Evolutionary conservation across 2,888 invertebrate genomes (phyloP).

Genomic region (Orthosia gothica): DNA sequence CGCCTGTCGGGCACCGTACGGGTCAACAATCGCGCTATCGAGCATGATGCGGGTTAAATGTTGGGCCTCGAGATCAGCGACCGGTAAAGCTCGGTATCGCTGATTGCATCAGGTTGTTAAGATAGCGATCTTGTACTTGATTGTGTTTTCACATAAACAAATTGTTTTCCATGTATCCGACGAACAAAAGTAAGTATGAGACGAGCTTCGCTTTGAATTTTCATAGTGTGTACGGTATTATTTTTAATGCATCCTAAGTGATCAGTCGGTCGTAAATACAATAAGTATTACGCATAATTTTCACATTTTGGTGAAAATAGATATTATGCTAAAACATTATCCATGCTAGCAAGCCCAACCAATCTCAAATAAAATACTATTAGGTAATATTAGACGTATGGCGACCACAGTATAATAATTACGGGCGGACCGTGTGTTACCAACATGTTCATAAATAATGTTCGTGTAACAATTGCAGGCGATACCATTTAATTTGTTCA

Average conservation of each 20-base stretch:
- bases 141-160: constrained; percentile 11
- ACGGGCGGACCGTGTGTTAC: constrained; percentile 38
- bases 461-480: constrained; percentile 57
- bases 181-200: not conserved
- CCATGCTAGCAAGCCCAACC: not conserved
- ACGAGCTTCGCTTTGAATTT: not conserved
- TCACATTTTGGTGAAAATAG: not conserved
- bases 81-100: constrained; percentile 34
- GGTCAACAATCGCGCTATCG: constrained; percentile 48
- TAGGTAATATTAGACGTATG: constrained; percentile 42
- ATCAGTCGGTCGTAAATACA: not conserved
- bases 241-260: not conserved
- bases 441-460: constrained; percentile 62
- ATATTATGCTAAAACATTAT: constrained; percentile 1
- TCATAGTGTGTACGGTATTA: not conserved
- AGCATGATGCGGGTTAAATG: constrained; percentile 40
- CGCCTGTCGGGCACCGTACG: not conserved
- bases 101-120: constrained; percentile 34
- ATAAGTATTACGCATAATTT: too few relatives aligned
- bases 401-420: constrained; percentile 49
- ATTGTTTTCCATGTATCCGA: constrained; percentile 13
- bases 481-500: constrained; percentile 61
- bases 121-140: constrained; percentile 25
- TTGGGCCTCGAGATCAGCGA: constrained; percentile 38
- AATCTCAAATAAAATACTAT: constrained; percentile 40